phyloP scores from a whole-genome alignment of 2,113 vertebrate species.

The Nothocercus nigrocapillus region DNA sequence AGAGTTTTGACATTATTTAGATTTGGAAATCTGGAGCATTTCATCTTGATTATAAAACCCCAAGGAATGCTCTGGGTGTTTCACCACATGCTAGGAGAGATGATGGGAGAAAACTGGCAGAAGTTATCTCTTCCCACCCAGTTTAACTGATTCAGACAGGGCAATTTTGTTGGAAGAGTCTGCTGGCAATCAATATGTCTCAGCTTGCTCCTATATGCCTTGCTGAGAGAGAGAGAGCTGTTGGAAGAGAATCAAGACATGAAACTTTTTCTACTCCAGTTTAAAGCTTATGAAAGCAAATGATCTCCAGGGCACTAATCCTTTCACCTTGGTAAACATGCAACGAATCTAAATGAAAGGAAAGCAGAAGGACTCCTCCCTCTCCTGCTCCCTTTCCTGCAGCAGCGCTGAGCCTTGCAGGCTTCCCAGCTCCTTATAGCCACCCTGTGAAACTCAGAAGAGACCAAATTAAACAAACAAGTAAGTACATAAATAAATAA shows the following conservation, averaged over 20 bases:
- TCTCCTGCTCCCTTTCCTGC: not conserved
- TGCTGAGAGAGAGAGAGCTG: slow-evolving; percentile 65
- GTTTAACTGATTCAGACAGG: slow-evolving; percentile 77
- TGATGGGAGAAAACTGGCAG: slow-evolving; percentile 68
- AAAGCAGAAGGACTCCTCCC: slow-evolving; percentile 25
- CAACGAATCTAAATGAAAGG: slow-evolving; percentile 66
- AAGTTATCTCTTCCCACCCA: slow-evolving; percentile 71
- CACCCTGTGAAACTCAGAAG: not conserved
- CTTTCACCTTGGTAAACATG: slow-evolving; percentile 76
- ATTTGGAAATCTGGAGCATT: slow-evolving; percentile 66
- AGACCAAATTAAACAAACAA: not conserved
- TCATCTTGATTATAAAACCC: slow-evolving; percentile 61
- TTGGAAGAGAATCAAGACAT: slow-evolving; percentile 77
- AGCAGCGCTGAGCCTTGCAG: slow-evolving; percentile 15
- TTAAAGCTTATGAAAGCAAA: slow-evolving; percentile 80
- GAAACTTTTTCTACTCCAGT: slow-evolving; percentile 75
- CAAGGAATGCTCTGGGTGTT: slow-evolving; percentile 51
- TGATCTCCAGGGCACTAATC: slow-evolving; percentile 77
- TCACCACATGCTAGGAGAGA: slow-evolving; percentile 45
- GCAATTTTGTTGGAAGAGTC: slow-evolving; percentile 74
- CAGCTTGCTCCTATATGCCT: slow-evolving; percentile 75
- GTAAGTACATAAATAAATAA: too few relatives aligned
- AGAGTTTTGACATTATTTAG: slow-evolving; percentile 32
- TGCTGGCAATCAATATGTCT: slow-evolving; percentile 78
- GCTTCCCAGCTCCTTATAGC: not conserved